Percentiles rank a stretch among this genome's conserved stretches.
These are phyloP conservation scores for Amniataba percoides DNA, from an alignment of 2,797 vertebrate genomes.

Conservation along the genomic window DNA sequence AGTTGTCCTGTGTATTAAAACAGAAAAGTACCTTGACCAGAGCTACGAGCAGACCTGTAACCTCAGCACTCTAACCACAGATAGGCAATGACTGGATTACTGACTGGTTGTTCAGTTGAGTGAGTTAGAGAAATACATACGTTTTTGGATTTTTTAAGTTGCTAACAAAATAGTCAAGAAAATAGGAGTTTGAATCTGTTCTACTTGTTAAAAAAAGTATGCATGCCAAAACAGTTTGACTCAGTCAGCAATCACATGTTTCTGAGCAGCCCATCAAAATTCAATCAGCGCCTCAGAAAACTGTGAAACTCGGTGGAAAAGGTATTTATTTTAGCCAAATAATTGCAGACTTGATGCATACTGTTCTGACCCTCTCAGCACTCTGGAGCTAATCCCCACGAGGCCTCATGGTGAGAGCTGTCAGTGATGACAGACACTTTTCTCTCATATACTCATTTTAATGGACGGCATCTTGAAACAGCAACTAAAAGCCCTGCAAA, in stretches of 20 bases:
- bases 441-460: slow-evolving; percentile 61
- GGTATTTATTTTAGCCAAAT: slow-evolving; percentile 51
- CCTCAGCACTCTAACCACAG: neutral
- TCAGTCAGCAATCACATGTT: slow-evolving; percentile 19
- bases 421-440: slow-evolving; percentile 67
- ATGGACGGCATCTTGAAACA: slow-evolving; percentile 50
- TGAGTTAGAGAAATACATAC: neutral
- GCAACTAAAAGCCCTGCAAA: slow-evolving; percentile 39
- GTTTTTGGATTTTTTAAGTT: neutral
- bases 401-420: slow-evolving; percentile 62
- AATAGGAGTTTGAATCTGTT: neutral
- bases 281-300: slow-evolving; percentile 27
- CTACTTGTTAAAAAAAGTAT: neutral
- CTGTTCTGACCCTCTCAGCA: slow-evolving; percentile 56
- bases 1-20: neutral
- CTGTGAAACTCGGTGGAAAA: slow-evolving; percentile 22
- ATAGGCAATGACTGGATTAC: neutral
- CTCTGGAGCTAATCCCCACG: slow-evolving; percentile 60
- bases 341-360: slow-evolving; percentile 56
- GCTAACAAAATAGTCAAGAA: neutral
- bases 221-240: neutral
- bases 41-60: no score
- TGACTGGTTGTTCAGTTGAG: neutral
- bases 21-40: neutral
- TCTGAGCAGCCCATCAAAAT: slow-evolving; percentile 38